Conservation (phyloP, 37 sponge, comb jelly and placozoan species). For the Ianthella basta region DNA sequence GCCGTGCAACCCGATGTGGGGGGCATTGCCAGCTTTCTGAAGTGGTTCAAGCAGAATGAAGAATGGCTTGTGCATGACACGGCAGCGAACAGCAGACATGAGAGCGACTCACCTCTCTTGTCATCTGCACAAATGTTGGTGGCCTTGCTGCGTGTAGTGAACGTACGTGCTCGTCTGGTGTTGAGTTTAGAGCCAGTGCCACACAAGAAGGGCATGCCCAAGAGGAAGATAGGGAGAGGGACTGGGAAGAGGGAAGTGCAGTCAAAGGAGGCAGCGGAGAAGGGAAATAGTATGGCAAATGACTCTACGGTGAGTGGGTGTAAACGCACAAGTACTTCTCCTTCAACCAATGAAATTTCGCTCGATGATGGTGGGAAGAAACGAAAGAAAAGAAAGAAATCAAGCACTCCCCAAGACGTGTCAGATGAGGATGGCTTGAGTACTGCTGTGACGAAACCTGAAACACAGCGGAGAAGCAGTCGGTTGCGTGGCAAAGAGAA, state of each 20-base stretch:
- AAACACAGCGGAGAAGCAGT: background rate
- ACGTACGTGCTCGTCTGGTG: constrained; percentile 43
- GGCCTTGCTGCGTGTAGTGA: constrained; percentile 36
- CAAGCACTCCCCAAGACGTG: background rate
- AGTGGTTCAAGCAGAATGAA: constrained; percentile 34
- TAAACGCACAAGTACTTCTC: background rate
- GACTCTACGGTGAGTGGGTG: background rate
- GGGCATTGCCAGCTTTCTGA: background rate
- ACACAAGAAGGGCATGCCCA: constrained; percentile 14
- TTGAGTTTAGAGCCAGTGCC: constrained; percentile 50
- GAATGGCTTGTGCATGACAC: background rate
- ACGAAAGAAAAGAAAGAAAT: background rate
- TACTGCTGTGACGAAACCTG: background rate
- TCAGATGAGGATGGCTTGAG: background rate
- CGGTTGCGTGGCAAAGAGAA: background rate
- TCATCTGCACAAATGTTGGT: constrained; percentile 41
- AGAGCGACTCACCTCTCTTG: background rate
- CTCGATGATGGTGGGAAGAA: background rate
- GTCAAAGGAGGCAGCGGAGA: background rate
- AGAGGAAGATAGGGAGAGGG: background rate
- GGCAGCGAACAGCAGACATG: background rate
- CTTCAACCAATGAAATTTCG: background rate
- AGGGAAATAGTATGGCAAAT: background rate
- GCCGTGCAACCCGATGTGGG: background rate
- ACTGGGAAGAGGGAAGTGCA: background rate